Conservation (phyloP, 2,113 vertebrate genomes). For the Psilopsiagon aymara region DNA sequence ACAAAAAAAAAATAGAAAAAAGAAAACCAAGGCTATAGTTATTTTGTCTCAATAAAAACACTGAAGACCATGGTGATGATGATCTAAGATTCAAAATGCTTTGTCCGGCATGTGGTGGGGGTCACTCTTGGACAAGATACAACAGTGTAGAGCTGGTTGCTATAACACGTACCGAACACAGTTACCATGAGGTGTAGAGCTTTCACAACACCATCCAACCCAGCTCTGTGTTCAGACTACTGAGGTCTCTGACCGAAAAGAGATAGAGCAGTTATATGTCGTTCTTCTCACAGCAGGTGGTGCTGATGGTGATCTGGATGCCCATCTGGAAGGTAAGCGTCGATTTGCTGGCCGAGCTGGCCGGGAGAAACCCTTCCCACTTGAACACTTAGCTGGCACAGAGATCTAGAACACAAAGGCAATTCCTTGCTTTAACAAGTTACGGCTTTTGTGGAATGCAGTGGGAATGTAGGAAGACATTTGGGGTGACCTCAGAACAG, state of each 20-base stretch:
- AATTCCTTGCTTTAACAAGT: slow-evolving; percentile 21
- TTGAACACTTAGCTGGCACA: slow-evolving; percentile 54
- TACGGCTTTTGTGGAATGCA: neutral
- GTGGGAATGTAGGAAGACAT: neutral
- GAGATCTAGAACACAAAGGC: slow-evolving; percentile 75
- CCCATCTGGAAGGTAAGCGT: slow-evolving; percentile 93
- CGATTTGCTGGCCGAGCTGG: slow-evolving; percentile 90
- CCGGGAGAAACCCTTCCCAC: slow-evolving; percentile 87
- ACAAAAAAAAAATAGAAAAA: slow-evolving; percentile 42
- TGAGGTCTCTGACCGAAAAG: slow-evolving; percentile 80
- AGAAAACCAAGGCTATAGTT: slow-evolving; percentile 68
- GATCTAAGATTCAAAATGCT: slow-evolving; percentile 56
- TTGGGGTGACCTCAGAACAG: slow-evolving; percentile 8
- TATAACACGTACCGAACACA: slow-evolving; percentile 34
- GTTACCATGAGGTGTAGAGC: neutral
- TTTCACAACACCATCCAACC: slow-evolving; percentile 4
- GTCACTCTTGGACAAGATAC: slow-evolving; percentile 44
- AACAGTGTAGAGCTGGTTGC: slow-evolving; percentile 36
- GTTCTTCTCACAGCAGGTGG: slow-evolving; percentile 72
- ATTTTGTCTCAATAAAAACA: slow-evolving; percentile 78
- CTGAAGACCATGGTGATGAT: slow-evolving; percentile 82
- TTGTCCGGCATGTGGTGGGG: neutral
- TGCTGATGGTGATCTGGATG: slow-evolving; percentile 81
- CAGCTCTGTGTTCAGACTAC: slow-evolving; percentile 75
- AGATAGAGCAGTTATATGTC: slow-evolving; percentile 70